These are phyloP conservation scores for Phocides pigmalion DNA, from an alignment of 1,140 invertebrate genomes.

Conservation along the genomic window DNA sequence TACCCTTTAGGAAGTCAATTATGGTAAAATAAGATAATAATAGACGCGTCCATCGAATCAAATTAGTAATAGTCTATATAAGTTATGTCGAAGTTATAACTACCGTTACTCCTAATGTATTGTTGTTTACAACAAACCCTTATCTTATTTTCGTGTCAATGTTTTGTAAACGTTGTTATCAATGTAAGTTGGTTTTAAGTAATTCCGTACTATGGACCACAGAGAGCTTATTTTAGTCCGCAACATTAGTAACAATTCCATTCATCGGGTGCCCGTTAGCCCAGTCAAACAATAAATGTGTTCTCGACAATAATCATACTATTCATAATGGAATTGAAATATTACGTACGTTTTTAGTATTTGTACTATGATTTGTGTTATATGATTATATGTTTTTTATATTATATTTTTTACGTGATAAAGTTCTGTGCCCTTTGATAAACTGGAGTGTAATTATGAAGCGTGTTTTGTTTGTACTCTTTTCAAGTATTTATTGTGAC, in stretches of 20 bases:
- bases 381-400: slow-evolving; percentile 25
- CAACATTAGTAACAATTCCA: slow-evolving; percentile 47
- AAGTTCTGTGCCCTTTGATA: background rate
- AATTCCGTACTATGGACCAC: slow-evolving; percentile 71
- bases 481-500: no score
- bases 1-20: no score
- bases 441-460: background rate
- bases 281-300: slow-evolving; percentile 58
- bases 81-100: background rate
- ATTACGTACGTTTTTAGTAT: slow-evolving; percentile 56
- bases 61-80: background rate
- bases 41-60: background rate
- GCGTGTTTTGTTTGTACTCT: background rate
- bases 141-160: slow-evolving; percentile 64
- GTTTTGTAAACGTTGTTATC: slow-evolving; percentile 69
- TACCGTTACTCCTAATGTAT: slow-evolving; percentile 12
- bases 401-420: slow-evolving; percentile 6
- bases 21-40: background rate
- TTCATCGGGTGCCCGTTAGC: slow-evolving; percentile 65
- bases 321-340: slow-evolving; percentile 54
- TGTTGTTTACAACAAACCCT: slow-evolving; percentile 51
- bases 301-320: slow-evolving; percentile 44
- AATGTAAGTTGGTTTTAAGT: slow-evolving; percentile 73
- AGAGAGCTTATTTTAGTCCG: slow-evolving; percentile 61
- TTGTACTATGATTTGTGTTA: background rate